These are phyloP conservation scores for Aphrophora alni DNA, from an alignment of 2,888 invertebrate species.

Conservation along the genomic window DNA sequence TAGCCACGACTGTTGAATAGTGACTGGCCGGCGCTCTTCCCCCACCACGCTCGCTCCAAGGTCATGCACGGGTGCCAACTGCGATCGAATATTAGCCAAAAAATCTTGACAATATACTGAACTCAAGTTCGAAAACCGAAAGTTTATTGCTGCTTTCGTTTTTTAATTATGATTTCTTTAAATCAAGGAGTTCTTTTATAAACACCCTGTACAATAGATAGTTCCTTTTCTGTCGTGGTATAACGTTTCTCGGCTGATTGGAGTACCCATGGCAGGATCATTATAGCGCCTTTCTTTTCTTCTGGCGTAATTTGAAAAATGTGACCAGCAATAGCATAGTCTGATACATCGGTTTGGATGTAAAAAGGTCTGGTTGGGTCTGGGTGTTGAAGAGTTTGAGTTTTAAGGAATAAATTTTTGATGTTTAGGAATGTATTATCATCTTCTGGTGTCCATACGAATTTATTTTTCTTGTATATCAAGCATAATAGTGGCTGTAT, in stretches of 20 bases:
- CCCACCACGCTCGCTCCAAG: no score
- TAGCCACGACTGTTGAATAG: no score
- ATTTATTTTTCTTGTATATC: neutral
- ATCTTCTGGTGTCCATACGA: neutral
- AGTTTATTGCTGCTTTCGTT: no score
- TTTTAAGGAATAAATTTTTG: neutral
- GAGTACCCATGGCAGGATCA: neutral
- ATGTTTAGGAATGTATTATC: neutral
- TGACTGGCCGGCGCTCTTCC: no score
- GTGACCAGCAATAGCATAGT: neutral
- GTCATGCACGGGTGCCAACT: no score
- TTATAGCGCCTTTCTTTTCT: neutral
- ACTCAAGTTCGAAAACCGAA: no score
- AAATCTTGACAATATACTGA: no score
- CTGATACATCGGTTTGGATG: constrained; percentile 2
- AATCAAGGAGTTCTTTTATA: no score
- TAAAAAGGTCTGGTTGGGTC: neutral
- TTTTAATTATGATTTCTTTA: no score
- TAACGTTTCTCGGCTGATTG: neutral
- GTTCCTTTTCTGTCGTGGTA: neutral
- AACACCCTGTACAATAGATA: neutral
- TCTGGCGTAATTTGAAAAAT: neutral
- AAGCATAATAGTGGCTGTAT: constrained; percentile 2
- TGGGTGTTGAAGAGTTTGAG: neutral
- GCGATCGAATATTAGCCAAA: no score